These are phyloP conservation scores for Drosophila aff. DNA, from an alignment of 1,140 invertebrate genomes.

Conservation along the genomic window DNA sequence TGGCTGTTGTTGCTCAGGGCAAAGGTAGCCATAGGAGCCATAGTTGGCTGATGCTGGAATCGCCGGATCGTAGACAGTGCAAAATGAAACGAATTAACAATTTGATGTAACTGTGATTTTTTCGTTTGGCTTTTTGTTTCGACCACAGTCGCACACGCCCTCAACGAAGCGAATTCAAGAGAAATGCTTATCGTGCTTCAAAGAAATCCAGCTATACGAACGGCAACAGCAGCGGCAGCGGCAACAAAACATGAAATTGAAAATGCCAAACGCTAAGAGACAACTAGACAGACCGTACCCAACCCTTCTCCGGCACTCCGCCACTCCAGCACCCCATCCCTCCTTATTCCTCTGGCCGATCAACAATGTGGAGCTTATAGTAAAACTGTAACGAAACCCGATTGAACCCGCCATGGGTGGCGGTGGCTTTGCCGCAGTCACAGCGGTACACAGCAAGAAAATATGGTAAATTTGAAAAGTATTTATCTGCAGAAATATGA, in stretches of 20 bases:
- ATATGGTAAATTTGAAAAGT: not conserved
- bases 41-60: conserved; percentile 36
- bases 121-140: conserved; percentile 26
- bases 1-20: conserved; percentile 40
- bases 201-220: conserved; percentile 73
- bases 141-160: conserved; percentile 65
- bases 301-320: conserved; percentile 36
- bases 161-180: conserved; percentile 81
- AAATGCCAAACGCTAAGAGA: conserved; percentile 82
- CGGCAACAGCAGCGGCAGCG: conserved; percentile 35
- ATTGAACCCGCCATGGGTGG: conserved; percentile 82
- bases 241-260: conserved; percentile 79
- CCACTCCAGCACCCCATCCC: not conserved
- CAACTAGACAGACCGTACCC: conserved; percentile 62
- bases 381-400: conserved; percentile 83
- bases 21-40: conserved; percentile 60
- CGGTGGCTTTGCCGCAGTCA: conserved; percentile 49
- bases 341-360: conserved; percentile 21
- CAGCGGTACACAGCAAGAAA: not conserved
- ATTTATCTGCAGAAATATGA: not conserved
- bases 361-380: conserved; percentile 69
- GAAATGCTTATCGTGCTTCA: conserved; percentile 83
- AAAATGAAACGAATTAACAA: conserved; percentile 83
- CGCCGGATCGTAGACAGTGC: conserved; percentile 61
- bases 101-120: conserved; percentile 83